Evolutionary conservation across 2,888 invertebrate species (phyloP), one percentile per base, ranked within the genome.

Genomic region (Beris chalybata): DNA sequence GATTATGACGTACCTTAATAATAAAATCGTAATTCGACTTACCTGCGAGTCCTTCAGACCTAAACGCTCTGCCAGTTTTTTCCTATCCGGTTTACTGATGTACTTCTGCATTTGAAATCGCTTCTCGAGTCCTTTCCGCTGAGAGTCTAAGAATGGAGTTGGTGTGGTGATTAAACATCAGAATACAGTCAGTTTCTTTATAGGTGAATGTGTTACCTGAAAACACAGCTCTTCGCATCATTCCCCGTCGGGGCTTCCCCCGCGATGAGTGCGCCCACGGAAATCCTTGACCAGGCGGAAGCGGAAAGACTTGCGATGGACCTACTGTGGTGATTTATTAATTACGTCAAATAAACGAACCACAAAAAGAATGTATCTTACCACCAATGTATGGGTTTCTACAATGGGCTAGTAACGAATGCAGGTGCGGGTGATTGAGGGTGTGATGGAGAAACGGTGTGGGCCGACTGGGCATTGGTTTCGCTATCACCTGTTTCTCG

Each of bases 41-140:
- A 97, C 97, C 91, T 97, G 97, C 71, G 97, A 97, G 77, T 98
- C 97, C 78, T 97, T 97, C 11, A 98, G 85, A 9, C 96, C 97
- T 58, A 98, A 85, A 79, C 96, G 94, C 79, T 96, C 96, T 0
- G 98, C 97, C 70, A 98, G 83, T 76, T 97, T 96, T 85, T 97
- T 97, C 79, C 98, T 85, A 80, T 98, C 98, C 0, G 97, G 97
- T 79, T 98, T 98, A 77, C 95, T 96, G 80, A 98, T 98, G 83
- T 98, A 98, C 81, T 97, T 97, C 82, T 97, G 97, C 61, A 95
- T 89, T 80, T 95, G 95, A 83, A 98, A 98, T 77, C 95, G 84
- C 76, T 95, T 92, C 82, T 98, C 98, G 72, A 98, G 84, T 0
- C 97, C 97, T 74, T 96, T 95, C 53, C 98, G 85, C 78, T 98